Percentiles rank a stretch among this genome's conserved stretches.
Conservation (phyloP, 2,113 vertebrate genomes). For the Glareola pratincola region DNA sequence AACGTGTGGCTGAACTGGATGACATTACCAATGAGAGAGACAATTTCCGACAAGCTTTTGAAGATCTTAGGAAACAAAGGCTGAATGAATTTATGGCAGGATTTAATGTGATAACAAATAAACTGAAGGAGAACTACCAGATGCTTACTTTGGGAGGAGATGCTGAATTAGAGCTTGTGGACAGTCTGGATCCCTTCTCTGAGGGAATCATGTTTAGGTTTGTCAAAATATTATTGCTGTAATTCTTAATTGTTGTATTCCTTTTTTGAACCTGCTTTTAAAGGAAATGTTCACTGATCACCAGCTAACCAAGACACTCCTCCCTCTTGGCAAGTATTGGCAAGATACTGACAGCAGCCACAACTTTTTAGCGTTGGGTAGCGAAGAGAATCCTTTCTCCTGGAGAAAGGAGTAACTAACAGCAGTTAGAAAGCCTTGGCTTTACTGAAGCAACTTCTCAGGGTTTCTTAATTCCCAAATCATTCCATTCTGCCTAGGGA, state of each 20-base stretch:
- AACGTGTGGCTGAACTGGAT: constrained; percentile 89
- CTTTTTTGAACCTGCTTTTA: not conserved
- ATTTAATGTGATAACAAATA: constrained; percentile 95
- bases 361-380: not conserved
- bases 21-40: constrained; percentile 88
- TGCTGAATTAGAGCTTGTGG: constrained; percentile 94
- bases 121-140: constrained; percentile 98
- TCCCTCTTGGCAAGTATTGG: not conserved
- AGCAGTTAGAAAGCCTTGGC: not conserved
- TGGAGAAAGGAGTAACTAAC: not conserved
- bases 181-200: constrained; percentile 97
- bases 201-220: constrained; percentile 98
- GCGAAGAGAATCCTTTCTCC: accelerated
- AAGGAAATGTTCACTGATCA: not conserved
- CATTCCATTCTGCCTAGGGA: not conserved
- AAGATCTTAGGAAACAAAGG: constrained; percentile 89
- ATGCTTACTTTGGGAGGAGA: constrained; percentile 97
- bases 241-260: not conserved
- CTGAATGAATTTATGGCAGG: constrained; percentile 98
- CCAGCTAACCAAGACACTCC: not conserved
- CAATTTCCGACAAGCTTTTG: constrained; percentile 84
- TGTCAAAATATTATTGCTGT: not conserved
- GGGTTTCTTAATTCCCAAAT: not conserved
- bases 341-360: not conserved
- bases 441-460: not conserved